These are phyloP conservation scores for Nycticorax nycticorax DNA, from an alignment of 2,113 vertebrate genomes.

Conservation along the genomic window DNA sequence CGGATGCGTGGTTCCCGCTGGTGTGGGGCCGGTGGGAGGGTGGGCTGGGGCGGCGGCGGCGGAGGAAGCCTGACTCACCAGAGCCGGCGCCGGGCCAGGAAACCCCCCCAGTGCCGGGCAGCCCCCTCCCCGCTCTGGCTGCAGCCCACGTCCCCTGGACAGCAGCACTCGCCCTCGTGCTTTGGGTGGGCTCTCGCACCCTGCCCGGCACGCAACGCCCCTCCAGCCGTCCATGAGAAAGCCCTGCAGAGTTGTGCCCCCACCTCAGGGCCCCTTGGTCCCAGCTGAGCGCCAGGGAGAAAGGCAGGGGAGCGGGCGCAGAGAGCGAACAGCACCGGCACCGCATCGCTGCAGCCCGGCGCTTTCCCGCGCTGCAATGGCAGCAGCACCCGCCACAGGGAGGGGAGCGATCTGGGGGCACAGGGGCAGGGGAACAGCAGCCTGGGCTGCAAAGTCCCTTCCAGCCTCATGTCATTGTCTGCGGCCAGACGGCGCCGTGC, in stretches of 20 bases:
- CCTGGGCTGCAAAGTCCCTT: neutral
- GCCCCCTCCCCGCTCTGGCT: neutral
- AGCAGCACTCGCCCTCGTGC: neutral
- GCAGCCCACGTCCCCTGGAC: neutral
- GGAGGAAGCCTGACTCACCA: neutral
- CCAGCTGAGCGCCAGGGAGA: neutral
- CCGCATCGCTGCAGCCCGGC: neutral
- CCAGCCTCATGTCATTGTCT: neutral
- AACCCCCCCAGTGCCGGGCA: neutral
- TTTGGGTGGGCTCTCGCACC: neutral
- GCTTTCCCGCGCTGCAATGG: neutral
- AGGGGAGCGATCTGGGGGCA: neutral
- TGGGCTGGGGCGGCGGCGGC: accelerated
- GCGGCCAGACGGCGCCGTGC: accelerated
- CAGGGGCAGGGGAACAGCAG: neutral
- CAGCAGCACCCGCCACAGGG: neutral
- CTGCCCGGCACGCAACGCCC: neutral
- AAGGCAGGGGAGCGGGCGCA: neutral
- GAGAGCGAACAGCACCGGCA: neutral
- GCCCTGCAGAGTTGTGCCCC: neutral
- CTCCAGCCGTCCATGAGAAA: neutral
- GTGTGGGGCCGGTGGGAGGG: neutral
- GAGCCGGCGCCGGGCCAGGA: neutral
- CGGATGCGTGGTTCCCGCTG: neutral
- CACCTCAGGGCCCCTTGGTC: neutral